Conservation (phyloP, 2,797 vertebrate species). For the Craterocephalus amniculus region DNA sequence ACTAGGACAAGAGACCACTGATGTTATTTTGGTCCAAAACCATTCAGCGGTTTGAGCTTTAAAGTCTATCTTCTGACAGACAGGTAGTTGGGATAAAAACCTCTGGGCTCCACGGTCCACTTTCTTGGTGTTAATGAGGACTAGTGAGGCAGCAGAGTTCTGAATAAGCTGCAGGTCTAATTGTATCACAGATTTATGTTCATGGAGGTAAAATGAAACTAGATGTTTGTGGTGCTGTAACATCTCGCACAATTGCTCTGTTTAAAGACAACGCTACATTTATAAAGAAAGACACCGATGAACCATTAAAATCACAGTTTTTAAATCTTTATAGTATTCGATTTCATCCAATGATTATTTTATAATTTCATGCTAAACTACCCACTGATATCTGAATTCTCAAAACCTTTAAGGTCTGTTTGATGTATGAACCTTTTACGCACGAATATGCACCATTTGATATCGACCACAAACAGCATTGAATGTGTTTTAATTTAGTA, state of each 20-base stretch:
- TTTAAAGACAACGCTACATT: background rate
- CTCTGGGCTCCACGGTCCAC: too few species aligned
- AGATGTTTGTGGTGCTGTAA: background rate
- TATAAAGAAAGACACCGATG: background rate
- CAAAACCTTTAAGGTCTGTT: background rate
- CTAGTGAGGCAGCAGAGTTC: too few species aligned
- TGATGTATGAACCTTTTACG: constrained; percentile 22
- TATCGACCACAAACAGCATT: constrained; percentile 28
- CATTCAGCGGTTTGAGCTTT: too few species aligned
- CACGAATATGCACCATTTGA: too few species aligned
- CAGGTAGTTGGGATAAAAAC: too few species aligned
- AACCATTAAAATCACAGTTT: background rate
- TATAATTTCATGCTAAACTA: constrained; percentile 20
- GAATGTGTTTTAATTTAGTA: constrained; percentile 22
- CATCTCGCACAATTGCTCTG: background rate
- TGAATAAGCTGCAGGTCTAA: too few species aligned
- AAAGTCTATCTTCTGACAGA: too few species aligned
- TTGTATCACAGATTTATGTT: too few species aligned
- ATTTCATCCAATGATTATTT: constrained; percentile 12
- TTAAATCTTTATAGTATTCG: background rate
- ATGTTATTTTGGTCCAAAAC: too few species aligned
- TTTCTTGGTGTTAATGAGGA: too few species aligned
- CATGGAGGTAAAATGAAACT: constrained; percentile 15
- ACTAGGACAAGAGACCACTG: too few species aligned
- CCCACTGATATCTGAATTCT: constrained; percentile 28